Conservation (phyloP, 2,888 invertebrate genomes). For the Mesorhabditis sp. region DNA sequence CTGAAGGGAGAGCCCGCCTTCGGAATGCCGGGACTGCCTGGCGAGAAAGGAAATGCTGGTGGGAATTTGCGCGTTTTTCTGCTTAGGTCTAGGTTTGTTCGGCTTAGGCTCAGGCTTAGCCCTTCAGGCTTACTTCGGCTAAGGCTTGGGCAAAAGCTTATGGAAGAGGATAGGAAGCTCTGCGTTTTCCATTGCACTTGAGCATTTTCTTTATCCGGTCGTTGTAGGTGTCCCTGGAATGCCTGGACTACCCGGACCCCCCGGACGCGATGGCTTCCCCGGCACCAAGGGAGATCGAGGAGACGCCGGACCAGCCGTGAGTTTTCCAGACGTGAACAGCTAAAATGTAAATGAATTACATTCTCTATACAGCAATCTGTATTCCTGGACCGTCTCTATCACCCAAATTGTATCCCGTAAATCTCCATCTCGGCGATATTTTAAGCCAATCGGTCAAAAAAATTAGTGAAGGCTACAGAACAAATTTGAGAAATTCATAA, state of each 20-base stretch:
- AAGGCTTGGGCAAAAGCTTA: not conserved
- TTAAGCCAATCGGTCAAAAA: too few species aligned
- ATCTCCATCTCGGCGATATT: too few species aligned
- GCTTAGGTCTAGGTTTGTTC: not conserved
- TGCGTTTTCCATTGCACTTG: not conserved
- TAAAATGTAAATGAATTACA: too few species aligned
- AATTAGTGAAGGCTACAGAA: too few species aligned
- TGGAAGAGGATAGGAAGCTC: not conserved
- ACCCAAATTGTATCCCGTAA: too few species aligned
- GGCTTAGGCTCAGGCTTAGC: not conserved
- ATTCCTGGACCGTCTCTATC: too few species aligned
- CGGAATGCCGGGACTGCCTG: constrained; percentile 56
- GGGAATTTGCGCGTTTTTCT: not conserved
- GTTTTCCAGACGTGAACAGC: constrained; percentile 9
- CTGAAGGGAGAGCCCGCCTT: constrained; percentile 58
- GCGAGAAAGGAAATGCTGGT: constrained; percentile 65
- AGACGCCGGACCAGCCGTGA: constrained; percentile 50
- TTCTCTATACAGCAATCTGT: too few species aligned
- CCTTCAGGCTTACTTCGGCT: not conserved
- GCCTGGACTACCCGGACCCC: constrained; percentile 59
- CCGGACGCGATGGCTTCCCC: constrained; percentile 58
- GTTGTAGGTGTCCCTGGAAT: constrained; percentile 69
- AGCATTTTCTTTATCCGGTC: too few species aligned
- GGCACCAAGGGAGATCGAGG: constrained; percentile 59
- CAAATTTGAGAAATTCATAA: too few species aligned